Evolutionary conservation across 2,113 vertebrate genomes (phyloP).

Genomic region (Strix uralensis): DNA sequence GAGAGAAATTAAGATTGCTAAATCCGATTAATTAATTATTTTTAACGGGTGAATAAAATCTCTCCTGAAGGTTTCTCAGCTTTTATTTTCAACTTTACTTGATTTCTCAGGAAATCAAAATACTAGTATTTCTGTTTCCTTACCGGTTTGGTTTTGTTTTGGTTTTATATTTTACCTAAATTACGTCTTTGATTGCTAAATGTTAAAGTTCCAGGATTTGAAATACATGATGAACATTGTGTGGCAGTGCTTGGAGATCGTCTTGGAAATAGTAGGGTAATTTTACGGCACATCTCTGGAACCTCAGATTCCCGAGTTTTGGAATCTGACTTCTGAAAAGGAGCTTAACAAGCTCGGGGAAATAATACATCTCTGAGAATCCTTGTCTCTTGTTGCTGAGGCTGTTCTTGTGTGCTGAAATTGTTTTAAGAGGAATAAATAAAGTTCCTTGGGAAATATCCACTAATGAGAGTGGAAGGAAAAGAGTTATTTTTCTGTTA

Average conservation of each 20-base stretch:
- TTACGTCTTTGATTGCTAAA: neutral
- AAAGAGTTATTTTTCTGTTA: neutral
- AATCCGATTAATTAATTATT: no score
- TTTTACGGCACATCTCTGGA: neutral
- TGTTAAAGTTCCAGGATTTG: neutral
- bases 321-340: neutral
- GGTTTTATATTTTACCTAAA: neutral
- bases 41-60: neutral
- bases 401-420: neutral
- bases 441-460: neutral
- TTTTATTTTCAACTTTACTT: neutral
- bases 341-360: neutral
- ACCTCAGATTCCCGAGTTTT: neutral
- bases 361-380: neutral
- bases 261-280: rapidly evolving
- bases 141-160: neutral
- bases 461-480: neutral
- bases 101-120: neutral
- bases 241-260: neutral
- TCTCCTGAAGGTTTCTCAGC: neutral
- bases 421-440: neutral
- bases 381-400: neutral
- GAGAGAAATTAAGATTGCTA: neutral
- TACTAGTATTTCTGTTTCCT: neutral
- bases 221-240: rapidly evolving